Conservation (phyloP, 2,888 invertebrate species). For the Clunio marinus region DNA sequence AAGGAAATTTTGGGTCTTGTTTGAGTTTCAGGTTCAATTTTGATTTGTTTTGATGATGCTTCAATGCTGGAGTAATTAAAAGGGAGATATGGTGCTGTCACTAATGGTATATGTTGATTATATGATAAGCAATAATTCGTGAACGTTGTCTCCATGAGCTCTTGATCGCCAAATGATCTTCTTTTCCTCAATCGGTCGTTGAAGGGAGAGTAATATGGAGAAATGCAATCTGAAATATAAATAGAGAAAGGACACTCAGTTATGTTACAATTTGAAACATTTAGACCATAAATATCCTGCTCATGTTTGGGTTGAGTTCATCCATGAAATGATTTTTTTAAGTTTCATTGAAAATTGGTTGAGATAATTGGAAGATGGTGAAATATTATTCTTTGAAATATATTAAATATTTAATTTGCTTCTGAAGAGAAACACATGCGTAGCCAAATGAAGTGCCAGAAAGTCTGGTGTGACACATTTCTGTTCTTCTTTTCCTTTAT, state of each 20-base stretch:
- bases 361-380: too few relatives aligned
- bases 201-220: not conserved
- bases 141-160: conserved; percentile 22
- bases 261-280: too few relatives aligned
- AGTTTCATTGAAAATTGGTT: too few relatives aligned
- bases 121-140: conserved; percentile 22
- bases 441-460: conserved; percentile 26
- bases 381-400: too few relatives aligned
- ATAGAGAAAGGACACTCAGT: too few relatives aligned
- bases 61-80: conserved; percentile 1
- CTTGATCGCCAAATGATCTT: conserved; percentile 30
- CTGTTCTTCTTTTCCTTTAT: not conserved
- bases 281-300: too few relatives aligned
- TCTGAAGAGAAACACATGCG: conserved; percentile 33
- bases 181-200: conserved; percentile 32
- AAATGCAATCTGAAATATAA: not conserved
- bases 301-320: too few relatives aligned
- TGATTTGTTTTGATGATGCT: not conserved
- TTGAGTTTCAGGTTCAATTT: conserved; percentile 17
- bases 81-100: not conserved
- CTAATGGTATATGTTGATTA: not conserved
- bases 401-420: too few relatives aligned
- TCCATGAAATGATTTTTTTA: not conserved
- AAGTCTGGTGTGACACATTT: conserved; percentile 25
- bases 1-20: conserved; percentile 53